Evolutionary conservation across 2,888 invertebrate genomes (phyloP).

Genomic region (Adelognathus sp.): DNA sequence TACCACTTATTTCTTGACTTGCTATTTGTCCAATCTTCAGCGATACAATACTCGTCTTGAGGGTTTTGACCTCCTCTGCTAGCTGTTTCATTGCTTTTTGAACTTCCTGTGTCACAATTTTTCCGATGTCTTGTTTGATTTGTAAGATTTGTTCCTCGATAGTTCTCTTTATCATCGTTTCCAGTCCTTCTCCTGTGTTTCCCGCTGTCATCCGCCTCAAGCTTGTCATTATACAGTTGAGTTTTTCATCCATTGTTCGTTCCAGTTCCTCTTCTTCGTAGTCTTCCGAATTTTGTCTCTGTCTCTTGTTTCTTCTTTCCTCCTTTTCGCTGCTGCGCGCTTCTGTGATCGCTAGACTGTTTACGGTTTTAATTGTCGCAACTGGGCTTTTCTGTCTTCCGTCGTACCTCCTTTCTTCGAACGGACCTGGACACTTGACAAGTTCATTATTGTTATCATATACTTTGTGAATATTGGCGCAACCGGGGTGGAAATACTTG

Average conservation of each 20-base stretch:
- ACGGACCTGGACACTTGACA: neutral
- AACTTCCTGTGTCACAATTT: neutral
- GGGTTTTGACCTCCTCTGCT: neutral
- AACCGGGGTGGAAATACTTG: neutral
- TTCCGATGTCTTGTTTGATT: neutral
- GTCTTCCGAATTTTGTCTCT: neutral
- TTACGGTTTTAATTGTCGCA: neutral
- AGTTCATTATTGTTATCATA: neutral
- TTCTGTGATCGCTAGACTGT: neutral
- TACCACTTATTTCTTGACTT: neutral
- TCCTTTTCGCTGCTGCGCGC: neutral
- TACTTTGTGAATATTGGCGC: neutral
- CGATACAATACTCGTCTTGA: neutral
- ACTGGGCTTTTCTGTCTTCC: neutral
- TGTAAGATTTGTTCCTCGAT: neutral
- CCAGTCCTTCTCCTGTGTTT: neutral
- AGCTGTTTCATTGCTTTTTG: neutral
- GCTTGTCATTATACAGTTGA: neutral
- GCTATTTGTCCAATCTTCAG: neutral
- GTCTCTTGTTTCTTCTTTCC: neutral
- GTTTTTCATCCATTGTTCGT: neutral
- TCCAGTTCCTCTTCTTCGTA: neutral
- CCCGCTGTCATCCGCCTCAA: neutral
- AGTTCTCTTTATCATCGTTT: neutral
- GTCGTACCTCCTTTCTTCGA: neutral